Conservation (phyloP, 2,113 vertebrate species). For the Paraplagusia blochii region DNA sequence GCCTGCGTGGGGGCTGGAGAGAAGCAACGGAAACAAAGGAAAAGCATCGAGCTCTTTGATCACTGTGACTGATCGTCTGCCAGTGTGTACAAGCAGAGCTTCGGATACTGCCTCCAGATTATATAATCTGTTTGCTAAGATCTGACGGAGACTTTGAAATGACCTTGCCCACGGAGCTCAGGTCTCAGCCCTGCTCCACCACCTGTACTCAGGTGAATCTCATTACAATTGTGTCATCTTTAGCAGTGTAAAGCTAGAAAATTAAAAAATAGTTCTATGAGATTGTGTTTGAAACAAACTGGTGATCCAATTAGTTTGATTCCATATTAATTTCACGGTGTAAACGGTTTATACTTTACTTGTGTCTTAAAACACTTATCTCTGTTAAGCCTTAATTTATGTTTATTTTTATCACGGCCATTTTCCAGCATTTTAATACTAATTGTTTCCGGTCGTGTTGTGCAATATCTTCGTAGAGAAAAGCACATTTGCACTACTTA, state of each 20-base stretch:
- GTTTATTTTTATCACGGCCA: neutral
- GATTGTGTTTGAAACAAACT: neutral
- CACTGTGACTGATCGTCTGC: constrained; percentile 66
- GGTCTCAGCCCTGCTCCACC: too few species aligned
- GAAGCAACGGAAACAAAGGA: constrained; percentile 63
- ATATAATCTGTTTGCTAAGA: constrained; percentile 58
- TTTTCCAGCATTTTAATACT: neutral
- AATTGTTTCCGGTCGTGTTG: too few species aligned
- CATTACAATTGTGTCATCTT: too few species aligned
- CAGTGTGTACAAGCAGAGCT: constrained; percentile 54
- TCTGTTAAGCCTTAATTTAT: neutral
- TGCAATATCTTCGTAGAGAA: too few species aligned
- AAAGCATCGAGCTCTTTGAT: constrained; percentile 65
- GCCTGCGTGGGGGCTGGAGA: constrained; percentile 65
- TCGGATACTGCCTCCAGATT: constrained; percentile 55
- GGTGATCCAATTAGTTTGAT: constrained; percentile 4
- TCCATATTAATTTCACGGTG: constrained; percentile 8
- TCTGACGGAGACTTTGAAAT: constrained; percentile 52
- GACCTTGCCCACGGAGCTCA: constrained; percentile 43
- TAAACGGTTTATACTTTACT: constrained; percentile 4
- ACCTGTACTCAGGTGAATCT: too few species aligned
- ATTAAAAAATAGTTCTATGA: too few species aligned
- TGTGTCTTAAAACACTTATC: too few species aligned
- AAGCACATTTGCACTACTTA: too few species aligned
- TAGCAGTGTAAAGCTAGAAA: too few species aligned